Evolutionary conservation across 2,797 vertebrate species (phyloP).

Genomic region (Rhadinocentrus ornatus): DNA sequence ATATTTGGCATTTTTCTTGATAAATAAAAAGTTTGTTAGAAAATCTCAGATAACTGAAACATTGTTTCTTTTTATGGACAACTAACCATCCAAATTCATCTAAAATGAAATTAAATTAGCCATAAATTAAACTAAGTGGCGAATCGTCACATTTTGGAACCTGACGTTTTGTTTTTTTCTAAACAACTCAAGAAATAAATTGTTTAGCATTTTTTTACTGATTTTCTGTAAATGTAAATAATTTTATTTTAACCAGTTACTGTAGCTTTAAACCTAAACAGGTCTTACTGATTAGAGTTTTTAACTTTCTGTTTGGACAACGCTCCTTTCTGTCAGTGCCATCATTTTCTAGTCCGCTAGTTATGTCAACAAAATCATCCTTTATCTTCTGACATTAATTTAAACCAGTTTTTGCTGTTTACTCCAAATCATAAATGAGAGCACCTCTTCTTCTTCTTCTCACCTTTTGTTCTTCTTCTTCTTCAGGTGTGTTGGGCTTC

Average conservation of each 20-base stretch:
- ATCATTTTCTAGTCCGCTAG: not conserved
- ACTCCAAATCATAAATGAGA: not conserved
- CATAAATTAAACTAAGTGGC: not conserved
- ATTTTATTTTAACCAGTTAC: not conserved
- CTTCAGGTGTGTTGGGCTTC: constrained; percentile 27
- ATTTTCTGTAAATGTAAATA: not conserved
- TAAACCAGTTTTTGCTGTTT: not conserved
- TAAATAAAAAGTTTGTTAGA: not conserved
- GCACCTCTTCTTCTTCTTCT: constrained; percentile 40
- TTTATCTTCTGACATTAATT: not conserved
- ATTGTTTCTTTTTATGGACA: not conserved
- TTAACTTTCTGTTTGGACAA: not conserved
- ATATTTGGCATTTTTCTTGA: not conserved
- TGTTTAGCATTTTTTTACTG: no score
- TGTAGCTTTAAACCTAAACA: not conserved
- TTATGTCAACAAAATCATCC: not conserved
- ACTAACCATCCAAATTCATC: not conserved
- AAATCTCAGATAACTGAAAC: not conserved
- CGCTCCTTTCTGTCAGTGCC: not conserved
- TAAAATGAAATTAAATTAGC: not conserved
- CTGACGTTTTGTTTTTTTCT: no score
- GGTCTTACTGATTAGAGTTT: not conserved
- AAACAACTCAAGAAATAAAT: not conserved
- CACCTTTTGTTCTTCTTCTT: constrained; percentile 32
- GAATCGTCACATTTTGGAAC: not conserved